Conservation (phyloP, 2,888 invertebrate species). For the Nesidiocoris tenuis region DNA sequence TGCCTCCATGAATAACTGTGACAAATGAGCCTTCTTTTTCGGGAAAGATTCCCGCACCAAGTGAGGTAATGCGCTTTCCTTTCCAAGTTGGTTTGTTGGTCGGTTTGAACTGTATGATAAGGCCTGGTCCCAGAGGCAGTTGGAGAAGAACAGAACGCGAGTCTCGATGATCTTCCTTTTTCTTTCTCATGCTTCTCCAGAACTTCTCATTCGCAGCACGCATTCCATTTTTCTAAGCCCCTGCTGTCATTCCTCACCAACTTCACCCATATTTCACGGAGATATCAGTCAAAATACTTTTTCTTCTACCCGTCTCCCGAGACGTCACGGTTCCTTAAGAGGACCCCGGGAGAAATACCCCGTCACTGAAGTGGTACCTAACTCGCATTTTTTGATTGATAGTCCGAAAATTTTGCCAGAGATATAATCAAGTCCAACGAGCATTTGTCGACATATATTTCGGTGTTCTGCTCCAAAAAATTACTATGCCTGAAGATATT, state of each 20-base stretch:
- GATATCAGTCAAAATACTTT: constrained; percentile 33
- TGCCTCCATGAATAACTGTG: constrained; percentile 37
- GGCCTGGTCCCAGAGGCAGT: constrained; percentile 11
- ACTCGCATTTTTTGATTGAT: constrained; percentile 20
- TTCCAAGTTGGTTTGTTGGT: constrained; percentile 1
- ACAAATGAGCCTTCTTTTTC: constrained; percentile 35
- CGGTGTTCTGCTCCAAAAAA: no score
- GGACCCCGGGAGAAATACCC: background rate
- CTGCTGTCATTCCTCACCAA: constrained; percentile 29
- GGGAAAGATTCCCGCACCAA: constrained; percentile 16
- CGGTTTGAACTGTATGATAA: constrained; percentile 16
- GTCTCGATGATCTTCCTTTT: constrained; percentile 27
- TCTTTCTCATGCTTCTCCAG: background rate
- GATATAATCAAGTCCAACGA: no score
- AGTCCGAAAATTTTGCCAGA: background rate
- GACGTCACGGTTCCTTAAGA: constrained; percentile 1
- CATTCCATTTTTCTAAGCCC: constrained; percentile 39
- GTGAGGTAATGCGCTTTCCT: constrained; percentile 31
- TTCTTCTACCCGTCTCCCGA: no score
- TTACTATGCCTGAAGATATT: no score
- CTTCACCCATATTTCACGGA: constrained; percentile 36
- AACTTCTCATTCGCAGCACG: constrained; percentile 37
- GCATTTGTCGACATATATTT: no score
- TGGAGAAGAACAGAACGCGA: constrained; percentile 9
- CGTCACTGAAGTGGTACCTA: background rate